Conservation (phyloP, 1,140 invertebrate species). For the Papilio polytes region DNA sequence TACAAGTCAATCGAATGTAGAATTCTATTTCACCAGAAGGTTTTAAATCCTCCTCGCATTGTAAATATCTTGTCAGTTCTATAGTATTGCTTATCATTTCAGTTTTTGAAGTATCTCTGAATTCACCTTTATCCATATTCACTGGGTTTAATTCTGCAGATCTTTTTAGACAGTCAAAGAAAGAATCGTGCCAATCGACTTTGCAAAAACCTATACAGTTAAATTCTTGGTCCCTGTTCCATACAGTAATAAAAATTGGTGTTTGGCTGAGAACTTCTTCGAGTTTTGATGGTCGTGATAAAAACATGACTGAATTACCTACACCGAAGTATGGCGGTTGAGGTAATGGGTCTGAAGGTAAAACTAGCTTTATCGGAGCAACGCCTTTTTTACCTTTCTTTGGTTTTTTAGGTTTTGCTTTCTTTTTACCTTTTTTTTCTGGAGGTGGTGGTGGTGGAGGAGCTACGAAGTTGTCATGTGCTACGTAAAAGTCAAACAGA, state of each 20-base stretch:
- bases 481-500: slow-evolving; percentile 76
- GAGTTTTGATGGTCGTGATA: slow-evolving; percentile 74
- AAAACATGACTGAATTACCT: slow-evolving; percentile 72
- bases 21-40: slow-evolving; percentile 76
- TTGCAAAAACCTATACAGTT: slow-evolving; percentile 73
- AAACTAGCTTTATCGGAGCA: slow-evolving; percentile 55
- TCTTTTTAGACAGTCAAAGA: slow-evolving; percentile 68
- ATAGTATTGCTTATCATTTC: slow-evolving; percentile 77
- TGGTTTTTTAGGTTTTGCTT: slow-evolving; percentile 58
- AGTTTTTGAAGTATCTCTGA: slow-evolving; percentile 62
- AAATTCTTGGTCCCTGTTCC: slow-evolving; percentile 77
- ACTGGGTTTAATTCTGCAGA: slow-evolving; percentile 69
- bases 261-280: slow-evolving; percentile 71
- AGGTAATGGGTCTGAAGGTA: slow-evolving; percentile 76
- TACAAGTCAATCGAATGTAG: slow-evolving; percentile 70
- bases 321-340: slow-evolving; percentile 77
- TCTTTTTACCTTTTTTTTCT: slow-evolving; percentile 61
- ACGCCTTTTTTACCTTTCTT: slow-evolving; percentile 69
- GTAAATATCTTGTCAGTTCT: slow-evolving; percentile 64
- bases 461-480: slow-evolving; percentile 77
- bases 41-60: slow-evolving; percentile 78
- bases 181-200: slow-evolving; percentile 74
- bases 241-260: slow-evolving; percentile 75
- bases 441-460: slow-evolving; percentile 72
- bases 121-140: slow-evolving; percentile 72